Evolutionary conservation across 1,140 invertebrate genomes (phyloP), one percentile per base, ranked within the genome.

Genomic region (Drosophila sucinea): DNA sequence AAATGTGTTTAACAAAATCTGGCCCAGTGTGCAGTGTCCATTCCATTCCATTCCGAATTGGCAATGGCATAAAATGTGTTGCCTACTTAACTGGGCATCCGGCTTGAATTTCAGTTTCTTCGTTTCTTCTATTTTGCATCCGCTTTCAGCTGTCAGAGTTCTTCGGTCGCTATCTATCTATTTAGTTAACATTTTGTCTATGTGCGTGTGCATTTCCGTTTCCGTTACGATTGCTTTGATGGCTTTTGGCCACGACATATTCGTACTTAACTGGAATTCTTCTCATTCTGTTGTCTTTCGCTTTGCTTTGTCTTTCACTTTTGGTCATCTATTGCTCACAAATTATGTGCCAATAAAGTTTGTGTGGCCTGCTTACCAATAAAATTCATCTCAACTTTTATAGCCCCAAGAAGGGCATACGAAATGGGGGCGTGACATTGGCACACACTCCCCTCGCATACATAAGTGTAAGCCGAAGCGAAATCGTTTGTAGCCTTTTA

Each of bases 321-420:
- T 66, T 73, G 73, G 67, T 68, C 70, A 87, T 86, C 76, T 77
- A 66, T 73, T 44, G 61, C 25, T 62, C 67, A 74, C 84, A 81
- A 87, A 87, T 87, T 77, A 89, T 89, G 84, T 84, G 83, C 74
- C 83, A 89, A 87, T 87, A 87, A 87, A 89, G 69, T 70, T 73
- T 70, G 66, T 60, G 33, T 29, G 65, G 61, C 56, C 70, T 66
- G 70, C 70, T 77, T 68, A 44, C 83, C 75, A 87, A 87, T 87
- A 87, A 87, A 87, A 87, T 89, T 86, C 80, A 89, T 87, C 84
- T 87, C 78, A 77, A 76, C 77, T 89, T 89, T 84, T 89, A 87
- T 87, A 66, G 66, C 68, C 67, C 74, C 17, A 17, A 17, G 60
- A 65, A 57, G 70, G 73, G 54, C 57, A 66, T 17, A 27, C 38